Percentiles rank a stretch among this genome's conserved stretches.
Conservation (phyloP, 2,888 invertebrate species). For the Villa cingulata region DNA sequence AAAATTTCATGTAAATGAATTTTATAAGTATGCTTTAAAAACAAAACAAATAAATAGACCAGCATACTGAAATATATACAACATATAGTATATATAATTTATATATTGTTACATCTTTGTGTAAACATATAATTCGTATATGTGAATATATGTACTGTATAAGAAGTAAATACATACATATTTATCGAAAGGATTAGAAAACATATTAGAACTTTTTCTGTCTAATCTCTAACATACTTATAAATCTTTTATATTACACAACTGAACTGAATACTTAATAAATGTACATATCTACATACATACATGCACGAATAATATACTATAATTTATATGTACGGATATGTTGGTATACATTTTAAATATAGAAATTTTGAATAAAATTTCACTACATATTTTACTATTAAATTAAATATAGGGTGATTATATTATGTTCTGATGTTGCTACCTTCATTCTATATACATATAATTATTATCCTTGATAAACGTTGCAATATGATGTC, state of each 20-base stretch:
- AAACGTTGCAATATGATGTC: too few species aligned
- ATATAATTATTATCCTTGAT: too few species aligned
- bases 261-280: too few species aligned
- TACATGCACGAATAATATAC: background rate
- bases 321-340: background rate
- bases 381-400: conserved; percentile 14
- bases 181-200: conserved; percentile 10
- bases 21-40: conserved; percentile 5
- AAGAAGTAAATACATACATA: conserved; percentile 1
- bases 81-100: too few species aligned
- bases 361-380: conserved; percentile 1
- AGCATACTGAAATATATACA: too few species aligned
- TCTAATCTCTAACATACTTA: background rate
- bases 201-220: conserved; percentile 2
- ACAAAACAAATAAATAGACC: too few species aligned
- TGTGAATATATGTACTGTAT: too few species aligned
- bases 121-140: too few species aligned
- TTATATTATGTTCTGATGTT: conserved; percentile 13
- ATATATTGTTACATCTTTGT: too few species aligned
- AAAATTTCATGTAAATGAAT: conserved; percentile 4
- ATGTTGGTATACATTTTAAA: background rate
- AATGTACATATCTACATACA: too few species aligned
- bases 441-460: background rate
- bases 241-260: background rate
- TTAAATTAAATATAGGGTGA: conserved; percentile 15